Evolutionary conservation across 2,797 vertebrate genomes (phyloP).

Genomic region (Sitta carolinensis): DNA sequence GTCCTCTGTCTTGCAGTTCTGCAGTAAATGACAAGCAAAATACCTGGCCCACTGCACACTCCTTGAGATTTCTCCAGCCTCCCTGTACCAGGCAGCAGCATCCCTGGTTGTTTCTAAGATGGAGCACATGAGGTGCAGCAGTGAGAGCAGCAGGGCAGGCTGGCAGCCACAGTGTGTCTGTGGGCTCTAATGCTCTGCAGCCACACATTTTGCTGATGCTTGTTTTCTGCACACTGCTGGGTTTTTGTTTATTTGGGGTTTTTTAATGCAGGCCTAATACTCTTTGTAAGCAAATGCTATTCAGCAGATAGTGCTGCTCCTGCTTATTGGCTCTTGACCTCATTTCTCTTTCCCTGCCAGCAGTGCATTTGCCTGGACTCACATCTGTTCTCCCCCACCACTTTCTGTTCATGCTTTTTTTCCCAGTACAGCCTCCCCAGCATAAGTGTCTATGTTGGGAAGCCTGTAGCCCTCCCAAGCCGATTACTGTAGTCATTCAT

Average conservation of each 20-base stretch:
- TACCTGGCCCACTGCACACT: background rate
- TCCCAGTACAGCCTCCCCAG: background rate
- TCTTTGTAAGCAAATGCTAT: background rate
- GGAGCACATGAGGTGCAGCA: background rate
- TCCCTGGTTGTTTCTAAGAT: background rate
- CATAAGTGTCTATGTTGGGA: conserved; percentile 41
- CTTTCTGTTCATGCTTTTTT: background rate
- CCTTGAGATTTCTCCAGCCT: background rate
- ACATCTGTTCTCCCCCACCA: background rate
- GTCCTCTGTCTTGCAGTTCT: background rate
- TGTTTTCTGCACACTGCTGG: background rate
- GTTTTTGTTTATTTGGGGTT: background rate
- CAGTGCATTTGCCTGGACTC: background rate
- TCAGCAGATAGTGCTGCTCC: background rate
- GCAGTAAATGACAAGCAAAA: background rate
- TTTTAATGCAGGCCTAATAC: background rate
- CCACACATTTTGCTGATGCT: background rate
- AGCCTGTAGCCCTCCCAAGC: conserved; percentile 56
- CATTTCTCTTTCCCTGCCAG: background rate
- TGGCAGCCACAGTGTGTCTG: background rate
- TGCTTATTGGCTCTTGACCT: background rate
- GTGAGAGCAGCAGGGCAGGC: background rate
- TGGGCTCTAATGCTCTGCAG: background rate
- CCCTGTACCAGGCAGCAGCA: background rate
- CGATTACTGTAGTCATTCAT: conserved; percentile 58